phyloP scores from a whole-genome alignment of 2,888 invertebrate species.

The Lasioglossum lativentre region DNA sequence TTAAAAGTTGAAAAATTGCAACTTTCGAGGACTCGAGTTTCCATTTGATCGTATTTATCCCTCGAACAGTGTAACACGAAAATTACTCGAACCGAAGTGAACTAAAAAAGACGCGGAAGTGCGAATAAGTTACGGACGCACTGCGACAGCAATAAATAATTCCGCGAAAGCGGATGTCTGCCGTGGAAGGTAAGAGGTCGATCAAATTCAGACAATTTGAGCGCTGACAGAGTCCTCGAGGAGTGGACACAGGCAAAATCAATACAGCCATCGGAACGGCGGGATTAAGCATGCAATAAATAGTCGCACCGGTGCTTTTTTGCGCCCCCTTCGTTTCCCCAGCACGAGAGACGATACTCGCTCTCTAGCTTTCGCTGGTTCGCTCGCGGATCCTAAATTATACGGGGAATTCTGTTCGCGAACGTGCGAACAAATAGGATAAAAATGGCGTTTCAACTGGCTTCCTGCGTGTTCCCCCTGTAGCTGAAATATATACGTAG shows the following conservation, averaged over 20 bases:
- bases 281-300: constrained; percentile 39
- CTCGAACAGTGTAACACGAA: background rate
- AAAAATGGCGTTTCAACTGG: constrained; percentile 48
- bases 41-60: too few species aligned
- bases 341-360: constrained; percentile 2
- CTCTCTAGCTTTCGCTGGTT: background rate
- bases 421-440: constrained; percentile 48
- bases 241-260: constrained; percentile 19
- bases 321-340: background rate
- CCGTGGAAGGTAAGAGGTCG: background rate
- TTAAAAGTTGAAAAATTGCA: too few species aligned
- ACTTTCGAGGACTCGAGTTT: too few species aligned
- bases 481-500: constrained; percentile 33
- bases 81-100: background rate
- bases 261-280: constrained; percentile 11
- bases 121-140: background rate
- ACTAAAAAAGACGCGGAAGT: background rate
- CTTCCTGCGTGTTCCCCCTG: constrained; percentile 23
- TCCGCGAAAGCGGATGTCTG: background rate
- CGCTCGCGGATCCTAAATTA: constrained; percentile 50
- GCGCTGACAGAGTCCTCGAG: background rate
- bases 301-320: constrained; percentile 4
- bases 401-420: constrained; percentile 51
- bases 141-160: constrained; percentile 9
- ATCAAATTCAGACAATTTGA: constrained; percentile 12